phyloP scores from a whole-genome alignment of 2,888 invertebrate genomes.

The Phymatocera aterrima region DNA sequence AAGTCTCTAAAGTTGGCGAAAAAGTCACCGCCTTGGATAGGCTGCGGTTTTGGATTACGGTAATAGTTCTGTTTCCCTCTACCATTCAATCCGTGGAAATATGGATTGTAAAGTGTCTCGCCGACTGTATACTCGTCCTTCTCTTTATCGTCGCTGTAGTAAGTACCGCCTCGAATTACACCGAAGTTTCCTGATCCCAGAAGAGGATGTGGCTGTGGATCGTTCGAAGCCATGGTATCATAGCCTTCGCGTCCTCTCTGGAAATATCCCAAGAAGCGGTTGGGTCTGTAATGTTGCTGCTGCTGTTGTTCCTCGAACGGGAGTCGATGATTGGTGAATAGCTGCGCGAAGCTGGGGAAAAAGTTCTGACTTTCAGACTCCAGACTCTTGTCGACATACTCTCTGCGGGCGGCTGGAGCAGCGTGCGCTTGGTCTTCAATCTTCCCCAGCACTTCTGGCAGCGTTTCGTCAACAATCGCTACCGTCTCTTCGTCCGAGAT shows the following conservation, averaged over 20 bases:
- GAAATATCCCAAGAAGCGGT: slow-evolving; percentile 71
- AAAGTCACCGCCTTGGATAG: slow-evolving; percentile 84
- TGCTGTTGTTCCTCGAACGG: slow-evolving; percentile 78
- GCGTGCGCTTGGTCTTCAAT: slow-evolving; percentile 27
- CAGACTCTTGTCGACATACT: slow-evolving; percentile 75
- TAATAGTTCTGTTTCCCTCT: slow-evolving; percentile 84
- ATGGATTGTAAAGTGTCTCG: slow-evolving; percentile 79
- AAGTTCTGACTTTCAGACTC: slow-evolving; percentile 83
- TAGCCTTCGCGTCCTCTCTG: slow-evolving; percentile 68
- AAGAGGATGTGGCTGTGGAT: slow-evolving; percentile 77
- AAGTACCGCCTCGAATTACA: slow-evolving; percentile 91
- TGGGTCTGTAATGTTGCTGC: slow-evolving; percentile 68
- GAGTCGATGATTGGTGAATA: slow-evolving; percentile 79
- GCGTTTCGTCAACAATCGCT: slow-evolving; percentile 45
- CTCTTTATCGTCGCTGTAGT: slow-evolving; percentile 82
- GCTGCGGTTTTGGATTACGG: slow-evolving; percentile 85
- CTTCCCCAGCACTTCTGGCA: slow-evolving; percentile 17
- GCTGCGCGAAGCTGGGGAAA: slow-evolving; percentile 86
- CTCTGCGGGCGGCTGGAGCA: slow-evolving; percentile 34
- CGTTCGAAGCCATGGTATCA: slow-evolving; percentile 59
- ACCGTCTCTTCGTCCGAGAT: background rate
- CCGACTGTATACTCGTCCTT: slow-evolving; percentile 80
- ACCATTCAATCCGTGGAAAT: slow-evolving; percentile 81
- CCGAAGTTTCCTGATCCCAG: slow-evolving; percentile 92
- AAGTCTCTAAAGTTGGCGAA: slow-evolving; percentile 94